These are phyloP conservation scores for Hyperoplus lanceolatus DNA, from an alignment of 2,797 vertebrate genomes.

Conservation along the genomic window DNA sequence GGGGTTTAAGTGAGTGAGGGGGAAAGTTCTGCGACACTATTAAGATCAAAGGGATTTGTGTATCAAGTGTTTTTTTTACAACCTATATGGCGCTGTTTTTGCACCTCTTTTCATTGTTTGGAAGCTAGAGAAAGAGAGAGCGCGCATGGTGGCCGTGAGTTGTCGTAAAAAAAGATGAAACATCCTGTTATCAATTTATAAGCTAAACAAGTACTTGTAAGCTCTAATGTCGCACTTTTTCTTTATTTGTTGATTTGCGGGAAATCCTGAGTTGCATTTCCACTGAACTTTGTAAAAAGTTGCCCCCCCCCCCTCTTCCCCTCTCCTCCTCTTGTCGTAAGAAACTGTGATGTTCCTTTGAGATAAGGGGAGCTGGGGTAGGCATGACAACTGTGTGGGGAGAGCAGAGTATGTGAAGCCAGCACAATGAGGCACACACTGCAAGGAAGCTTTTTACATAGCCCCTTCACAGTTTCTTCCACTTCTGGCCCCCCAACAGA, in stretches of 20 bases:
- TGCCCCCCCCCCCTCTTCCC: background rate
- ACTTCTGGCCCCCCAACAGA: constrained; percentile 60
- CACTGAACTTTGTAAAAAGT: constrained; percentile 73
- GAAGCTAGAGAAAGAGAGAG: constrained; percentile 21
- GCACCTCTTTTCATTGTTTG: constrained; percentile 76
- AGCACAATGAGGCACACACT: constrained; percentile 85
- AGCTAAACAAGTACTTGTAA: constrained; percentile 29
- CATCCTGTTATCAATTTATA: constrained; percentile 51
- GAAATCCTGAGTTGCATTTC: constrained; percentile 71
- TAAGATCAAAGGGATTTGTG: constrained; percentile 54
- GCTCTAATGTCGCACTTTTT: background rate
- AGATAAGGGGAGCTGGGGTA: constrained; percentile 85
- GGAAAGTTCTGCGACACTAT: constrained; percentile 25
- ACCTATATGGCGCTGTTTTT: constrained; percentile 68
- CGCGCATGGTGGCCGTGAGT: constrained; percentile 75
- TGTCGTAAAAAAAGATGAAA: constrained; percentile 50
- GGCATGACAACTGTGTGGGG: constrained; percentile 86
- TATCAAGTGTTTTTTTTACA: constrained; percentile 44
- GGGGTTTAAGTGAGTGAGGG: background rate
- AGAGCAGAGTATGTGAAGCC: constrained; percentile 83
- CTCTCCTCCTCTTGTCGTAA: constrained; percentile 55
- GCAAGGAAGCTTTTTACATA: constrained; percentile 82
- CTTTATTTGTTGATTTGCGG: constrained; percentile 50
- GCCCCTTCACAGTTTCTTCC: constrained; percentile 69
- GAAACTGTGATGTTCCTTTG: constrained; percentile 86